A percentile compares a stretch with the other conserved stretches of the same genome.
Conservation (phyloP, 2,797 vertebrate species). For the Hyperoplus immaculatus region DNA sequence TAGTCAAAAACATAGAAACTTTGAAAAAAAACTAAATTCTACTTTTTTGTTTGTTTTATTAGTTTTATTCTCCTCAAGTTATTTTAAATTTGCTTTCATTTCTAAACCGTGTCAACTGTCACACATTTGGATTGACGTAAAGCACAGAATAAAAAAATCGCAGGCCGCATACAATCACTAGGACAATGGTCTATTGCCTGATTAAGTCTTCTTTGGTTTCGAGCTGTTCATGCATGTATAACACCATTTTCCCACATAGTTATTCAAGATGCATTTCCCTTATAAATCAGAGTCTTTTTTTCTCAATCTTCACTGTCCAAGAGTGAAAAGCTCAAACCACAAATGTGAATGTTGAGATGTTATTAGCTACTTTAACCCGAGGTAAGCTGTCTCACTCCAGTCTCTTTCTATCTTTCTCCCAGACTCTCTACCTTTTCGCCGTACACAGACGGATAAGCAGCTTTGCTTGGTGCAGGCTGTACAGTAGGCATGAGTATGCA, state of each 20-base stretch:
- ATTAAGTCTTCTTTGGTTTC: neutral
- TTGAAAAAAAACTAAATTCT: too few species aligned
- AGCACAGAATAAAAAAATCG: neutral
- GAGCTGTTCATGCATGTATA: neutral
- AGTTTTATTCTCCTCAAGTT: too few species aligned
- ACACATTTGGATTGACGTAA: neutral
- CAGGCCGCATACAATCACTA: neutral
- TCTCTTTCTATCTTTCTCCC: slow-evolving; percentile 14
- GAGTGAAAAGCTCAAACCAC: neutral
- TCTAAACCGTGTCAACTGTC: too few species aligned
- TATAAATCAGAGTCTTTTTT: neutral
- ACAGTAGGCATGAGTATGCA: slow-evolving; percentile 70
- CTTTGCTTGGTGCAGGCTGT: slow-evolving; percentile 36
- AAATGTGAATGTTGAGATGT: neutral
- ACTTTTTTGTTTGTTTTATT: too few species aligned
- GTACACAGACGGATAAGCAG: slow-evolving; percentile 43
- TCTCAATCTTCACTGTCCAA: neutral
- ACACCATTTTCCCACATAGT: neutral
- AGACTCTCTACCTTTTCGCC: slow-evolving; percentile 1
- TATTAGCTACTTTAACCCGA: neutral
- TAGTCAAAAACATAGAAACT: too few species aligned
- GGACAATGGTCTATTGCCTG: neutral
- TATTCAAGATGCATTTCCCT: neutral
- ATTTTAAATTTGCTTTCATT: too few species aligned
- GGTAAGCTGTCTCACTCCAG: slow-evolving; percentile 24